phyloP scores from a whole-genome alignment of 2,888 invertebrate genomes.

The Megastigmus dorsalis region DNA sequence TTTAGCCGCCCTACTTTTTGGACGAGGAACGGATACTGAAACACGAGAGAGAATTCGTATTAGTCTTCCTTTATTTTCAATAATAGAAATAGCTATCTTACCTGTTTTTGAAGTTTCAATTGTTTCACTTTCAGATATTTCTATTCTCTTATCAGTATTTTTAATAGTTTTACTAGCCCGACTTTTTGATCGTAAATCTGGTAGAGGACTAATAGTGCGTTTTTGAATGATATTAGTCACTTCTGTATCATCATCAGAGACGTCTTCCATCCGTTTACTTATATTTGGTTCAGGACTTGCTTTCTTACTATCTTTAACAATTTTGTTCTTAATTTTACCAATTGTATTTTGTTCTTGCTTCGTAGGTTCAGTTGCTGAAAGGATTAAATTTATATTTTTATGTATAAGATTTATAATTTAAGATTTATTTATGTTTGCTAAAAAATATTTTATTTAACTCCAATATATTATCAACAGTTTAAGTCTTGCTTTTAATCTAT shows the following conservation, averaged over 20 bases:
- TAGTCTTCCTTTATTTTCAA: neutral
- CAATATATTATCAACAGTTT: too few species aligned
- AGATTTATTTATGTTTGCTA: too few species aligned
- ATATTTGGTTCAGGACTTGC: neutral
- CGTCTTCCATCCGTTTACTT: neutral
- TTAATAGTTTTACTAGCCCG: constrained; percentile 23
- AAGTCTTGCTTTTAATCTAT: neutral
- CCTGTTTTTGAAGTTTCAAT: constrained; percentile 13
- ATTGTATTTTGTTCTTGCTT: neutral
- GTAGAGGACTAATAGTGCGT: neutral
- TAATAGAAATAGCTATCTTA: neutral
- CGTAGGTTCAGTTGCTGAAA: constrained; percentile 4
- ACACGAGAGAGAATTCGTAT: constrained; percentile 2
- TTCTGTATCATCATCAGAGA: constrained; percentile 37
- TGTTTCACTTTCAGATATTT: neutral
- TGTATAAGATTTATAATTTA: neutral
- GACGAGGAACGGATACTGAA: constrained; percentile 30
- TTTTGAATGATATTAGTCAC: constrained; percentile 4
- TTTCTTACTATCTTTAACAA: neutral
- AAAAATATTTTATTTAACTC: neutral
- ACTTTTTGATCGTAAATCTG: constrained; percentile 12
- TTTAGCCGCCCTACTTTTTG: constrained; percentile 33
- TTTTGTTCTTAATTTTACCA: constrained; percentile 1
- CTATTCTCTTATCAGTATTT: neutral
- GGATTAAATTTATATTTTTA: neutral